These are phyloP conservation scores for Amazona ochrocephala DNA, from an alignment of 2,797 vertebrate species.

Conservation along the genomic window DNA sequence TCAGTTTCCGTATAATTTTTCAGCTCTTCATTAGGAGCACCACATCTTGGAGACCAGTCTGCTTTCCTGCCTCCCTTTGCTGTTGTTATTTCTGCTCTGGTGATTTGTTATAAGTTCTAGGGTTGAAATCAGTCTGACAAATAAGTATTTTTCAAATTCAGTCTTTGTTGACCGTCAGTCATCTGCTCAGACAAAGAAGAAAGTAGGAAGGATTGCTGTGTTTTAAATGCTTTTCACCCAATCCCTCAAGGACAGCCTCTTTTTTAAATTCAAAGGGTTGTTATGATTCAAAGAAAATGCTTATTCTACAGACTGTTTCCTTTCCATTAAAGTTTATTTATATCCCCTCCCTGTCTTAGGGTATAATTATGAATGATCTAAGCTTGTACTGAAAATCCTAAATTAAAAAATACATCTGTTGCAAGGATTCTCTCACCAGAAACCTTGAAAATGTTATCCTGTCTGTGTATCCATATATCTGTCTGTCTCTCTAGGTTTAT, in stretches of 20 bases:
- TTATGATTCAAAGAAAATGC: constrained; percentile 62
- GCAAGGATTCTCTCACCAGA: constrained; percentile 56
- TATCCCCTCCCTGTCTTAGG: constrained; percentile 54
- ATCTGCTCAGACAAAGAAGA: constrained; percentile 53
- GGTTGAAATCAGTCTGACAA: not conserved
- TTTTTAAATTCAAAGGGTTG: constrained; percentile 47
- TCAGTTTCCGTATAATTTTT: not conserved
- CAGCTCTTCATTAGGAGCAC: not conserved
- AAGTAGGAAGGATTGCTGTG: not conserved
- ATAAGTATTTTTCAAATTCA: constrained; percentile 26
- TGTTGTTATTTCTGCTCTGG: constrained; percentile 2
- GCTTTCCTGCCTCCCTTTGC: not conserved
- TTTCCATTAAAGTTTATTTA: constrained; percentile 72
- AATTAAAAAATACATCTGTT: constrained; percentile 72
- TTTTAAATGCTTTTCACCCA: constrained; percentile 56
- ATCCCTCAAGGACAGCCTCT: constrained; percentile 23
- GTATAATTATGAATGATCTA: constrained; percentile 72
- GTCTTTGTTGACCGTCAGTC: constrained; percentile 33
- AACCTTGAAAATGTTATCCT: constrained; percentile 64
- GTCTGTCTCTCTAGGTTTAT: constrained; percentile 58
- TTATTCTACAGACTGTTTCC: constrained; percentile 61
- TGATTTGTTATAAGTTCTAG: not conserved
- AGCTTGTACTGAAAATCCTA: constrained; percentile 67
- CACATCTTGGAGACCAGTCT: not conserved
- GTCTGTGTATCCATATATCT: constrained; percentile 60